Evolutionary conservation across 1,140 invertebrate genomes (phyloP), one percentile per base, ranked within the genome.

Genomic region (Papilio helenus): DNA sequence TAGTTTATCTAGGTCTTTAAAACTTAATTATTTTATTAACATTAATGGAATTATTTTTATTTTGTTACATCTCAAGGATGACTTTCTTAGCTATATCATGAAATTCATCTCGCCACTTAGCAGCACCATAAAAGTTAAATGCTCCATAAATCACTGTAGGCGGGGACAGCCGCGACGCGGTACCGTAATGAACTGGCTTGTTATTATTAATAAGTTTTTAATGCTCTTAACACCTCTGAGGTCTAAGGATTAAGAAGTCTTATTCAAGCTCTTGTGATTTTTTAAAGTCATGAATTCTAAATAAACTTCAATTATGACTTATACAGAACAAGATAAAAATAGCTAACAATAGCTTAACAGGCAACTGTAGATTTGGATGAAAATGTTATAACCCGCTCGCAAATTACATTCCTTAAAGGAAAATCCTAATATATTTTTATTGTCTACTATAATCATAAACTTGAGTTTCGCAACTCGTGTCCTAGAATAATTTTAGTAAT

Each of bases 71-170:
- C 87, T 85, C 85, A 83, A 78, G 85, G 86, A 86, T 84, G 86
- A 87, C 84, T 86, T 90, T 85, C 51, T 29, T 58, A 58, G 74
- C 74, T 58, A 76, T 80, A 83, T 80, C 82, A 83, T 82, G 83
- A 84, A 89, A 88, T 84, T 84, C 85, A 78, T 78, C 74, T 74
- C 78, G 79, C 88, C 88, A 90, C 89, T 89, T 90, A 89, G 85
- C 86, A 86, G 83, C 80, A 88, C 87, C 87, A 87, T 89, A 87
- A 89, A 89, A 89, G 88, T 88, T 87, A 87, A 89, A 89, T 87
- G 87, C 76, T 51, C 76, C 80, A 89, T 89, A 87, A 89, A 89
- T 89, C 87, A 89, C 84, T 73, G 81, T 83, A 76, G 79, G 81
- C 46, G 82, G 79, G 55, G 80, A 82, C 81, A 80, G 81, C 44